Conservation (phyloP, 2,888 invertebrate genomes). For the Dasysyrphus tricinctus region DNA sequence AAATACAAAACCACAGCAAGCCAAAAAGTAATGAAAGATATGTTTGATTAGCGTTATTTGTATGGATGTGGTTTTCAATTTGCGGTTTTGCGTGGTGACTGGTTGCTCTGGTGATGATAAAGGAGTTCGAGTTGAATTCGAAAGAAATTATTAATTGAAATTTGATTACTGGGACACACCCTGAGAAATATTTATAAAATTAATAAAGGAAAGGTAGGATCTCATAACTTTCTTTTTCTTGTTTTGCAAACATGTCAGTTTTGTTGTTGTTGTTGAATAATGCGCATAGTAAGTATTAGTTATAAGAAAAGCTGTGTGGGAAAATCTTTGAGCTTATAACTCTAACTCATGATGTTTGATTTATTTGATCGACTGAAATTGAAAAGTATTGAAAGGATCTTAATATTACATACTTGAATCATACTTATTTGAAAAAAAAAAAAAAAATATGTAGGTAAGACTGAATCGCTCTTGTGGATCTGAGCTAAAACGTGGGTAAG, state of each 20-base stretch:
- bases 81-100: constrained; percentile 41
- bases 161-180: constrained; percentile 55
- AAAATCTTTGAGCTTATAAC: not conserved
- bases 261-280: not conserved
- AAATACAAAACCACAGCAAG: constrained; percentile 2
- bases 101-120: constrained; percentile 46
- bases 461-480: too few species aligned
- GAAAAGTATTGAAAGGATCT: too few species aligned
- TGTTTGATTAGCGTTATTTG: constrained; percentile 57
- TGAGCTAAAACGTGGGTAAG: too few species aligned
- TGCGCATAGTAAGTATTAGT: too few species aligned
- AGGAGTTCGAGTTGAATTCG: constrained; percentile 21
- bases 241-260: not conserved
- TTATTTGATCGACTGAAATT: not conserved
- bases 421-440: too few species aligned
- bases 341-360: not conserved
- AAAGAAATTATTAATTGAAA: constrained; percentile 58
- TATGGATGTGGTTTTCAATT: constrained; percentile 41
- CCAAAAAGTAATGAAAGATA: constrained; percentile 46
- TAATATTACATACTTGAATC: too few species aligned
- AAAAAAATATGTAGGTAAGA: too few species aligned
- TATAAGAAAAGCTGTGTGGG: not conserved
- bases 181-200: constrained; percentile 23
- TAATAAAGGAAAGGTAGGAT: constrained; percentile 16
- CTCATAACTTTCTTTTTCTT: constrained; percentile 28